Percentiles rank a stretch among this genome's conserved stretches.
Conservation (phyloP, 2,888 invertebrate species). For the Aplocera efformata region DNA sequence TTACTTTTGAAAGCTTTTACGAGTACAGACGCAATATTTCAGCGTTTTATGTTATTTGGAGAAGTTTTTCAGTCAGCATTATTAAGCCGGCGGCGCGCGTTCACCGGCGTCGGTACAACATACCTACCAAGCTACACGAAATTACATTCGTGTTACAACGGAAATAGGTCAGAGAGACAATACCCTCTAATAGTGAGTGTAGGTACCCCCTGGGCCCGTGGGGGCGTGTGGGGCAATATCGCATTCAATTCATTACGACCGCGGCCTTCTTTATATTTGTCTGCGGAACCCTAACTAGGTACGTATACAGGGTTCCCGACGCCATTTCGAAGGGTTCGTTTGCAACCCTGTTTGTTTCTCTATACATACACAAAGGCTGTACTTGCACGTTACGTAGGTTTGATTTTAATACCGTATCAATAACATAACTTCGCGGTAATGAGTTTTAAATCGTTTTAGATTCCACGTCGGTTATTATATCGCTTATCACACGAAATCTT, state of each 20-base stretch:
- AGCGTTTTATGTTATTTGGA: slow-evolving; percentile 26
- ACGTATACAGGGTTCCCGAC: too few relatives aligned
- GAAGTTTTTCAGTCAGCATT: slow-evolving; percentile 12
- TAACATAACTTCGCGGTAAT: slow-evolving; percentile 36
- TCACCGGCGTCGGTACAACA: slow-evolving; percentile 4
- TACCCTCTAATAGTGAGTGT: slow-evolving; percentile 45
- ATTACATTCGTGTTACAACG: slow-evolving; percentile 35
- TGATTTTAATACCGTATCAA: slow-evolving; percentile 26
- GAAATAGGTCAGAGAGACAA: slow-evolving; percentile 71
- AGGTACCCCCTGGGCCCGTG: slow-evolving; percentile 27
- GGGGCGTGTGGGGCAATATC: slow-evolving; percentile 40
- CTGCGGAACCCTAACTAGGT: slow-evolving; percentile 39
- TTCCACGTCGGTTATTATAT: slow-evolving; percentile 23
- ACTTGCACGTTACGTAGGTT: slow-evolving; percentile 28
- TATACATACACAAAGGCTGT: too few relatives aligned
- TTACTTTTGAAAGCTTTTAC: slow-evolving; percentile 10
- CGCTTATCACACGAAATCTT: slow-evolving; percentile 25
- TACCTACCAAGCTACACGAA: slow-evolving; percentile 14
- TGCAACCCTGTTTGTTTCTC: too few relatives aligned
- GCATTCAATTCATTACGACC: slow-evolving; percentile 53
- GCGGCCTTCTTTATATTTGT: slow-evolving; percentile 41
- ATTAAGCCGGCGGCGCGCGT: slow-evolving; percentile 7
- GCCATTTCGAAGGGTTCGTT: too few relatives aligned
- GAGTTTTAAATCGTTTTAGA: slow-evolving; percentile 35
- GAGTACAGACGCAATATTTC: slow-evolving; percentile 3